phyloP scores from a whole-genome alignment of 2,888 invertebrate species.

The Therioaphis trifolii region DNA sequence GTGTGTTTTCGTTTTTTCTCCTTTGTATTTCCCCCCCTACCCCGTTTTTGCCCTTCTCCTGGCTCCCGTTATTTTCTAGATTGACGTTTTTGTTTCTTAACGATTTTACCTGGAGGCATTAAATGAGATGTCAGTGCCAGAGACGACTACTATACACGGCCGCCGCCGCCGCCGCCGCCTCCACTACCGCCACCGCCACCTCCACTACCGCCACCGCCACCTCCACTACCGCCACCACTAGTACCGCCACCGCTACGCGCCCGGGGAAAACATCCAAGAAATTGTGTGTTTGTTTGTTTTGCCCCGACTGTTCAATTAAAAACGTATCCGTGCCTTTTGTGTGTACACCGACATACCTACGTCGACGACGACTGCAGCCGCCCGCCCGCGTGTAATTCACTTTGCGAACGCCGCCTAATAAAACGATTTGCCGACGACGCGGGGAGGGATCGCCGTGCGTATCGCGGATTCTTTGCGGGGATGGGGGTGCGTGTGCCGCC shows the following conservation, averaged over 20 bases:
- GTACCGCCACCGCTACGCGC: not conserved
- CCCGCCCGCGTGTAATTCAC: conserved; percentile 28
- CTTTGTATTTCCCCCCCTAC: too few species aligned
- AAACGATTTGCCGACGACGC: conserved; percentile 6
- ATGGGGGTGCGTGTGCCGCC: too few species aligned
- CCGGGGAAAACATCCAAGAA: conserved; percentile 40
- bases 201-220: too few species aligned
- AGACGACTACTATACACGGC: too few species aligned
- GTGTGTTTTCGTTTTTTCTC: too few species aligned
- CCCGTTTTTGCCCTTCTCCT: not conserved
- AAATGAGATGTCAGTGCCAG: conserved; percentile 59
- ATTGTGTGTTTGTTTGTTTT: conserved; percentile 51
- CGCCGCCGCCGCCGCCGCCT: too few species aligned
- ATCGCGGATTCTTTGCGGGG: too few species aligned
- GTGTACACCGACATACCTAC: not conserved
- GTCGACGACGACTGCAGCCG: too few species aligned
- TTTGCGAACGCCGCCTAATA: conserved; percentile 13
- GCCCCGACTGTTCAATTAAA: conserved; percentile 51
- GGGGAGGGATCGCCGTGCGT: not conserved
- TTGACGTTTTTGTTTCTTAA: conserved; percentile 40
- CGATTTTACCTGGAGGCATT: conserved; percentile 57
- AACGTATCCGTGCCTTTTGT: conserved; percentile 11
- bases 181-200: too few species aligned
- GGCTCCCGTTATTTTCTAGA: conserved; percentile 19
- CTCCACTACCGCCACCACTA: too few species aligned